phyloP scores from a whole-genome alignment of 37 sponge, comb jelly and placozoan species.

The Crambe crambe region DNA sequence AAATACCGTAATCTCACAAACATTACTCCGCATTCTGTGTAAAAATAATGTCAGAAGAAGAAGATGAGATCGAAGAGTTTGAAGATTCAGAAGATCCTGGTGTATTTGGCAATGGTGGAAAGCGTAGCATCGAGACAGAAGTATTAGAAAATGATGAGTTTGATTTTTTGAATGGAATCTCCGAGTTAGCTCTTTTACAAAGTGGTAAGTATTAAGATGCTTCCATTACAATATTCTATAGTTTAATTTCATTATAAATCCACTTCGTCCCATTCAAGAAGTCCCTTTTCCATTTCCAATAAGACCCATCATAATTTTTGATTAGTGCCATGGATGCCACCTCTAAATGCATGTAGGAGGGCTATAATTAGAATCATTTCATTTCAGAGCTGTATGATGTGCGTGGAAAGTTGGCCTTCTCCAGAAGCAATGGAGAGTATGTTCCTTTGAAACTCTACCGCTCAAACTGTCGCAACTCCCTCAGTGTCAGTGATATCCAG shows the following conservation, averaged over 20 bases:
- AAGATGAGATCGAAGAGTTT: background rate
- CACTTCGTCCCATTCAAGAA: no score
- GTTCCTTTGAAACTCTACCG: slow-evolving; percentile 26
- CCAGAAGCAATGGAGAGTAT: slow-evolving; percentile 21
- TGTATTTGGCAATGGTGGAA: background rate
- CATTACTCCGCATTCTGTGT: background rate
- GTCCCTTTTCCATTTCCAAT: no score
- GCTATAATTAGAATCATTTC: background rate
- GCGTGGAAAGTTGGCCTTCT: slow-evolving; percentile 3
- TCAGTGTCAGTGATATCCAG: slow-evolving; percentile 36
- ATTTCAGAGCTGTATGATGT: slow-evolving; percentile 45
- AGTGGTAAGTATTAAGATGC: slow-evolving; percentile 11
- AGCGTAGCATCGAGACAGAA: slow-evolving; percentile 10
- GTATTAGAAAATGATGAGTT: slow-evolving; percentile 26
- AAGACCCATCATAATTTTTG: no score
- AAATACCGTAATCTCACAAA: background rate
- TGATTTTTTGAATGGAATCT: slow-evolving; percentile 19
- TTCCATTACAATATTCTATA: background rate
- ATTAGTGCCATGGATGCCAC: no score
- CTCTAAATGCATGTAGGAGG: no score
- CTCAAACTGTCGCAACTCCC: background rate
- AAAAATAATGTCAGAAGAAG: background rate
- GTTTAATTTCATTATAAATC: background rate
- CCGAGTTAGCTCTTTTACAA: slow-evolving; percentile 11
- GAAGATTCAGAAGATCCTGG: background rate